Evolutionary conservation across 2,113 vertebrate genomes (phyloP).

Genomic region (Indicator indicator): DNA sequence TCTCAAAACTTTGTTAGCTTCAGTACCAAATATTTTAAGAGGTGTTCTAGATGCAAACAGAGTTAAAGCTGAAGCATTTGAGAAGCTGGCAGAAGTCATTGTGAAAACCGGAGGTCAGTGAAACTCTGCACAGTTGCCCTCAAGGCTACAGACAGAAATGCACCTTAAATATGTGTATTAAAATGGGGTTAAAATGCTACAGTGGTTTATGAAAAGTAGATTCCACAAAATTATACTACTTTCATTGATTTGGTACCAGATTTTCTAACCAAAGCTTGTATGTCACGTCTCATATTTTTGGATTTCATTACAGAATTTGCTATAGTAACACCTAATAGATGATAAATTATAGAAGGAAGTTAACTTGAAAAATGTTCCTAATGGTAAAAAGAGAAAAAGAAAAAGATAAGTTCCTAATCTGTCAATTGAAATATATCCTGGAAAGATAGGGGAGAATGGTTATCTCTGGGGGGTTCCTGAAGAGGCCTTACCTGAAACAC

Average conservation of each 20-base stretch:
- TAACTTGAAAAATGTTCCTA: background rate
- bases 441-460: background rate
- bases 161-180: background rate
- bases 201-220: background rate
- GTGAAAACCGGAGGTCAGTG: background rate
- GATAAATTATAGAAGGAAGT: background rate
- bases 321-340: background rate
- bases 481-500: background rate
- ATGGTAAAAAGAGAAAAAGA: background rate
- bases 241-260: background rate
- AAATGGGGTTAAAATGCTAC: background rate
- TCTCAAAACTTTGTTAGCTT: background rate
- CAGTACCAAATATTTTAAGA: background rate
- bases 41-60: background rate
- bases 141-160: background rate
- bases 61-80: background rate
- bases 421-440: background rate
- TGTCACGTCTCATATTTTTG: background rate
- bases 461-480: background rate
- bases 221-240: background rate
- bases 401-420: background rate
- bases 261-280: background rate
- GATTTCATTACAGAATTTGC: background rate
- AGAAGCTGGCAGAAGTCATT: background rate
- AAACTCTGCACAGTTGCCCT: background rate